Conservation (phyloP, 2,888 invertebrate species). For the Drosophila acutilabella region DNA sequence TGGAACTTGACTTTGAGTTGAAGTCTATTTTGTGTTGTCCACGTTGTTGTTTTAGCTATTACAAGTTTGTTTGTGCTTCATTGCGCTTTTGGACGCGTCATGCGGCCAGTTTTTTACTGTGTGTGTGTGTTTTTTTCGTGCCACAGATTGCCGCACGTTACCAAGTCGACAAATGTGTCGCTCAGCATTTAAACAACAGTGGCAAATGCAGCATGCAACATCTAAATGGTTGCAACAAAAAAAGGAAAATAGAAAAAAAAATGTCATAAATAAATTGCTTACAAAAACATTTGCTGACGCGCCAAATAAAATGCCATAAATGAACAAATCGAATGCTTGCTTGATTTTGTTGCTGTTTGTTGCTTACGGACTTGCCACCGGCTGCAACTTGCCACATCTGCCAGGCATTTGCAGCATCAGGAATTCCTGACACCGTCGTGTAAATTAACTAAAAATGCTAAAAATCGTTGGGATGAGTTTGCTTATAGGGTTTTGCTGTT, state of each 20-base stretch:
- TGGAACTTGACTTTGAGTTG: conserved; percentile 83
- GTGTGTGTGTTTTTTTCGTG: conserved; percentile 55
- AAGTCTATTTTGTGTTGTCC: conserved; percentile 46
- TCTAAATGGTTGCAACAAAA: conserved; percentile 59
- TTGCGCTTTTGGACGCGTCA: conserved; percentile 79
- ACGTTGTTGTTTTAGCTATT: conserved; percentile 62
- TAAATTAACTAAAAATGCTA: conserved; percentile 84
- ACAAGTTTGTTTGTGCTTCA: conserved; percentile 65
- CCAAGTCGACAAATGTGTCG: conserved; percentile 78
- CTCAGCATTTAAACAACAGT: conserved; percentile 75
- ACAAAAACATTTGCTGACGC: conserved; percentile 78
- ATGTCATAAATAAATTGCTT: conserved; percentile 82
- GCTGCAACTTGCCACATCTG: conserved; percentile 21
- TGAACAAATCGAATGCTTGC: conserved; percentile 77
- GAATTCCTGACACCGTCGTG: conserved; percentile 75
- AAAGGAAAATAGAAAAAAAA: conserved; percentile 52
- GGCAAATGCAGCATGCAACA: conserved; percentile 39
- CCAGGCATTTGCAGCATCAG: conserved; percentile 32
- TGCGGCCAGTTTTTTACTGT: conserved; percentile 68
- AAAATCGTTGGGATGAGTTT: conserved; percentile 80
- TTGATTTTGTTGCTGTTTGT: conserved; percentile 60
- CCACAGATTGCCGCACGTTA: conserved; percentile 83
- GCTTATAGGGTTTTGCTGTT: conserved; percentile 66
- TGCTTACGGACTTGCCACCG: conserved; percentile 34
- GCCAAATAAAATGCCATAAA: conserved; percentile 84